Conservation (phyloP, 2,888 invertebrate genomes). For the Cosmorhoe ocellata region DNA sequence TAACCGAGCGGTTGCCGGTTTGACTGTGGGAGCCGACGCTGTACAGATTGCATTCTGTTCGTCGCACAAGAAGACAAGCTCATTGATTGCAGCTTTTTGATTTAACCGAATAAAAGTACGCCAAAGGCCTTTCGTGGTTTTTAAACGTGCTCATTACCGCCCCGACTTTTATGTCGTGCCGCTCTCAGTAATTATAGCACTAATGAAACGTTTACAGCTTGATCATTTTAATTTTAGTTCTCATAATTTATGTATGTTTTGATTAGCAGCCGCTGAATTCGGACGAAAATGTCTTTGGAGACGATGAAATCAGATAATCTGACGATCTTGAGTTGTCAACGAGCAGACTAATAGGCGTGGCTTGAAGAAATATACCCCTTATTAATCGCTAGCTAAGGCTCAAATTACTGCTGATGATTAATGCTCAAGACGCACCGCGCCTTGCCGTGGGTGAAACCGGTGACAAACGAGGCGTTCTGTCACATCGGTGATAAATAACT, state of each 20-base stretch:
- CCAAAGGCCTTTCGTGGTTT: conserved; percentile 47
- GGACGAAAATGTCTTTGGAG: conserved; percentile 62
- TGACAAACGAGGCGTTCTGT: conserved; percentile 78
- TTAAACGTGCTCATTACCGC: conserved; percentile 53
- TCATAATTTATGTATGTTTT: conserved; percentile 32
- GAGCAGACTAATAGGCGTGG: conserved; percentile 57
- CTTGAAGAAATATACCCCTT: conserved; percentile 52
- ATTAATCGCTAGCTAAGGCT: conserved; percentile 50
- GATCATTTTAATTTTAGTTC: conserved; percentile 36
- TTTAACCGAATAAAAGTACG: conserved; percentile 52
- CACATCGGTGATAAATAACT: conserved; percentile 79
- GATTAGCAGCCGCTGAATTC: conserved; percentile 46
- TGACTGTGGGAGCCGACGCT: conserved; percentile 68
- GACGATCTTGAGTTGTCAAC: conserved; percentile 73
- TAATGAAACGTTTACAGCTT: conserved; percentile 37
- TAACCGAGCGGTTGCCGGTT: conserved; percentile 60
- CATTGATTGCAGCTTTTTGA: conserved; percentile 68
- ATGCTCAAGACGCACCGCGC: conserved; percentile 60
- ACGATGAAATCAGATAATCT: conserved; percentile 74
- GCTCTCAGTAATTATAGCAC: conserved; percentile 39
- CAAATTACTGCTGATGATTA: conserved; percentile 61
- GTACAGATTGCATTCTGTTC: conserved; percentile 71
- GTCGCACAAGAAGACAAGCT: conserved; percentile 65
- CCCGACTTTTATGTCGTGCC: conserved; percentile 41
- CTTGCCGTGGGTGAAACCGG: conserved; percentile 74